A percentile compares a stretch with the other conserved stretches of the same genome.
Conservation (phyloP, 2,797 vertebrate genomes). For the Notamacropus eugenii region DNA sequence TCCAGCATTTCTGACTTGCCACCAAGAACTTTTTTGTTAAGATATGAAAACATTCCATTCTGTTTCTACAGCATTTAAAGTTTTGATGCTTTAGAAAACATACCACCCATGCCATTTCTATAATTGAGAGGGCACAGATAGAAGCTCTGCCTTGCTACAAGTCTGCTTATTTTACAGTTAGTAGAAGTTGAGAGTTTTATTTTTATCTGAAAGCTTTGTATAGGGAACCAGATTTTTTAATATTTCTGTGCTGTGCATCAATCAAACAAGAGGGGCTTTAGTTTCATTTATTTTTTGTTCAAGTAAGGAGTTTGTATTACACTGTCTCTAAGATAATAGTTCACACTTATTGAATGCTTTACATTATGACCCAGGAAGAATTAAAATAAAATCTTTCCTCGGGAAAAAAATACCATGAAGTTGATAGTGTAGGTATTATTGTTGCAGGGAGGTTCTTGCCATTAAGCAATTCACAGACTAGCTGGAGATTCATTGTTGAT, state of each 20-base stretch:
- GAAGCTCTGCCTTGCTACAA: slow-evolving; percentile 52
- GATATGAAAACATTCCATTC: slow-evolving; percentile 75
- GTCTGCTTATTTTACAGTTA: background rate
- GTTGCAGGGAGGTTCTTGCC: background rate
- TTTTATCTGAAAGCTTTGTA: background rate
- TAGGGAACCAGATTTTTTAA: background rate
- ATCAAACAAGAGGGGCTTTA: background rate
- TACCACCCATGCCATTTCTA: slow-evolving; percentile 65
- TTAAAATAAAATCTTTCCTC: background rate
- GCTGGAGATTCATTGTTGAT: background rate
- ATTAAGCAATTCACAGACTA: background rate
- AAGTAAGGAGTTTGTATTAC: background rate
- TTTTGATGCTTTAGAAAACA: slow-evolving; percentile 67
- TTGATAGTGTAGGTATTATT: background rate
- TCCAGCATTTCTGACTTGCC: slow-evolving; percentile 55
- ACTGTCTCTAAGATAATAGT: too few species aligned
- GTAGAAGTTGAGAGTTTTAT: background rate
- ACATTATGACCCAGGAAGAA: background rate
- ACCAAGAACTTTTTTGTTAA: slow-evolving; percentile 45
- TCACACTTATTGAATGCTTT: background rate
- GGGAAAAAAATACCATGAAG: background rate
- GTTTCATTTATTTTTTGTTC: background rate
- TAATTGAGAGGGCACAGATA: slow-evolving; percentile 56
- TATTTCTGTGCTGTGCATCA: background rate
- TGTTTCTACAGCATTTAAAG: slow-evolving; percentile 73